Evolutionary conservation across 2,888 invertebrate species (phyloP), one percentile per base, ranked within the genome.

Genomic region (Apamea monoglypha): DNA sequence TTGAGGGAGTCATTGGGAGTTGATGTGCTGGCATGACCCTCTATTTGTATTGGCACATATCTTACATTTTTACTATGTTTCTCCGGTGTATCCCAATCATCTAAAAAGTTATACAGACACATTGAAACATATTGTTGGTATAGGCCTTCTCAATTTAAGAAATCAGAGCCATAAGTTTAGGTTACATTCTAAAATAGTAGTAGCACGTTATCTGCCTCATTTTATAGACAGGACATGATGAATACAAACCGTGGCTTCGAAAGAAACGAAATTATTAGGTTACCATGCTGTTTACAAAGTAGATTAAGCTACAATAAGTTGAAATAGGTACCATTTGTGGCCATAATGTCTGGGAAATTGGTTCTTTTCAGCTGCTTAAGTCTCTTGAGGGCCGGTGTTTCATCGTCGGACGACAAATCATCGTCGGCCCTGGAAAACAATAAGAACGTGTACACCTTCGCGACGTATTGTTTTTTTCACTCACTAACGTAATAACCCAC

Each of bases 1-100:
- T 86, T 85, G 18, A 71, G 16, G 25, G 90, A 66, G 25, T 94
- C 94, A 75, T 93, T 94, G 6, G 96, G 96, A n/a, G 97, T 97
- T 6, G 97, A 97, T 21, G 97, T 96, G 84, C 96, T 96, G 0
- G 97, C 95, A 81, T 94, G 93, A 8, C 93, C 94, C 71, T 96
- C 97, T 76, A 96, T 78, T 86, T 95, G 94, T 80, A 97, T 96
- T 63, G 97, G 97, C 73, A 97, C 94, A 90, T 96, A 95, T 66
- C 95, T 92, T 21, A 96, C 93, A 88, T 95, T 95, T 83, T 94
- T 93, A 71, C 86, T 89, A 44, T 83, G 84, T 56, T 90, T 94
- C 36, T 93, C 92, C 69, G 93, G 90, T 75, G 85, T 91, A 36
- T 91, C 89, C 93, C 93, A 93, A 61, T 87, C 63, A 90, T 95